These are phyloP conservation scores for Panthera tigris DNA, from an alignment of 2,113 vertebrate species.

Conservation along the genomic window DNA sequence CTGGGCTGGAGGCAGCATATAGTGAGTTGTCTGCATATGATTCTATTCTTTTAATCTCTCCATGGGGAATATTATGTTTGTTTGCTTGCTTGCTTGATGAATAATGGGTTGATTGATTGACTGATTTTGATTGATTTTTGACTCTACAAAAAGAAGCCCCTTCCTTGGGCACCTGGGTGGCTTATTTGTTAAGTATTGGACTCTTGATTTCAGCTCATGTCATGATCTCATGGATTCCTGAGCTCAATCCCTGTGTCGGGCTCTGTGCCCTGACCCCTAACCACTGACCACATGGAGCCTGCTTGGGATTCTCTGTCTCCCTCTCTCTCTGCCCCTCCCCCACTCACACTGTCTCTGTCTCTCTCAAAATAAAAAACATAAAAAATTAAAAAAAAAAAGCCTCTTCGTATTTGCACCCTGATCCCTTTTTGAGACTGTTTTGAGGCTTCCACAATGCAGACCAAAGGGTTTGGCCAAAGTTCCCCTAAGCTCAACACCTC, in stretches of 20 bases:
- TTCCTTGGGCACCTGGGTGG: too few relatives aligned
- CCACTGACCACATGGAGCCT: too few relatives aligned
- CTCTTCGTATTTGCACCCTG: neutral
- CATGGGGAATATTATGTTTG: neutral
- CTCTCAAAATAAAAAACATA: too few relatives aligned
- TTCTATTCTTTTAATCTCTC: neutral
- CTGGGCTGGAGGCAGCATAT: neutral
- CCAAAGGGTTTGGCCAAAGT: neutral
- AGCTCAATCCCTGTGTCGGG: too few relatives aligned
- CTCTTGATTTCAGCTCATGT: too few relatives aligned
- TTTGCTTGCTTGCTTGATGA: neutral
- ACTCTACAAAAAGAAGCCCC: neutral
- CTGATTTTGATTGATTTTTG: neutral
- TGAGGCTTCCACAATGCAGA: neutral
- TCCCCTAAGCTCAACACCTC: neutral
- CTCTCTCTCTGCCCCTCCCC: too few relatives aligned
- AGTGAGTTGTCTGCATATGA: neutral
- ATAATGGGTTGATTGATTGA: neutral
- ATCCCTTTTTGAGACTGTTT: neutral
- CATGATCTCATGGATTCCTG: too few relatives aligned
- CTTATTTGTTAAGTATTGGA: too few relatives aligned
- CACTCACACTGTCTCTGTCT: too few relatives aligned
- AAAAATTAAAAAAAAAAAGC: neutral
- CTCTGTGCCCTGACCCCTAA: too few relatives aligned
- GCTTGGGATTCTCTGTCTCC: too few relatives aligned